A percentile compares a stretch with the other conserved stretches of the same genome.
phyloP scores from a whole-genome alignment of 2,888 invertebrate species.

The Tipula confusa region DNA sequence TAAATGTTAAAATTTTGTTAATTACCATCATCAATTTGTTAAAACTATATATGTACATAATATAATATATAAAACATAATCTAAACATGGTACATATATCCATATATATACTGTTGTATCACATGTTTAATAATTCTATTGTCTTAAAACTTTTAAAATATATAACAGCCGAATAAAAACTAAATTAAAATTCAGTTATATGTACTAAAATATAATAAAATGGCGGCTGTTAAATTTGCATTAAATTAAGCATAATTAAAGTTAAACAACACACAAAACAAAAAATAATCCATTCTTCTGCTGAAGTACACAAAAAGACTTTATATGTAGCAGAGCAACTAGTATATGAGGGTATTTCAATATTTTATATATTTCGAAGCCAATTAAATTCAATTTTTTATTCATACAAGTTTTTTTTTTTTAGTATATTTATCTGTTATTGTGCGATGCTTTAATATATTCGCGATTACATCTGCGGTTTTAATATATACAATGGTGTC shows the following conservation, averaged over 20 bases:
- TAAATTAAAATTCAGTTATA: neutral
- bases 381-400: neutral
- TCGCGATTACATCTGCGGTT: neutral
- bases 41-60: neutral
- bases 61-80: neutral
- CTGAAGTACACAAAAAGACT: neutral
- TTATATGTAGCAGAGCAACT: neutral
- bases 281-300: neutral
- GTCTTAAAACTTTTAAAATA: neutral
- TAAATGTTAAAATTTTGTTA: neutral
- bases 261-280: neutral
- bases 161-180: neutral
- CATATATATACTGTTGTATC: neutral
- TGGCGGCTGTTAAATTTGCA: neutral
- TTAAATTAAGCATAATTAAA: slow-evolving; percentile 20
- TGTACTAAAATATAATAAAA: neutral
- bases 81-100: neutral
- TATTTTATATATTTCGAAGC: neutral
- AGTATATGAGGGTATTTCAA: slow-evolving; percentile 5
- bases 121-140: neutral
- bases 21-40: neutral
- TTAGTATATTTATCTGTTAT: no score
- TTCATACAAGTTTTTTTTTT: neutral
- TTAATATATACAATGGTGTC: neutral
- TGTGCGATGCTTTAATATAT: neutral